Evolutionary conservation across 1,140 invertebrate genomes (phyloP).

Genomic region (Bursaphelenchus mucronatus): DNA sequence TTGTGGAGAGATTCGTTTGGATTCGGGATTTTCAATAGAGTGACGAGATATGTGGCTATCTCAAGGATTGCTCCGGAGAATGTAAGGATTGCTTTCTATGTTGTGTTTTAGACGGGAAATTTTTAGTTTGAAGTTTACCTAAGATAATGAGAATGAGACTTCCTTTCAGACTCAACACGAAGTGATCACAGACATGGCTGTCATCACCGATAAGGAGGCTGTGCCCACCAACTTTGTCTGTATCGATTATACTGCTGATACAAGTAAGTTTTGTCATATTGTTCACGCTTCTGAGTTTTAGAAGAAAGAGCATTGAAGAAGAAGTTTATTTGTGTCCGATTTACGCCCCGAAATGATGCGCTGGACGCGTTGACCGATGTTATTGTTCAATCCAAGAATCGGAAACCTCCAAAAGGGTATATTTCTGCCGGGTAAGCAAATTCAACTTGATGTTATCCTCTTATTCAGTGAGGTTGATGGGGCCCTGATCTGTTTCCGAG

Average conservation of each 20-base stretch:
- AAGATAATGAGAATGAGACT: not conserved
- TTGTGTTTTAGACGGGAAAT: slow-evolving; percentile 10
- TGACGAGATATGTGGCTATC: slow-evolving; percentile 36
- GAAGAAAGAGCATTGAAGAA: slow-evolving; percentile 48
- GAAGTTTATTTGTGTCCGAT: slow-evolving; percentile 44
- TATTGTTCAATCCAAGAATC: slow-evolving; percentile 30
- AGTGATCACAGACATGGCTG: slow-evolving; percentile 43
- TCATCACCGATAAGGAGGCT: slow-evolving; percentile 47
- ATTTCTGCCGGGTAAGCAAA: slow-evolving; percentile 37
- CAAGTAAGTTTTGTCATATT: slow-evolving; percentile 29
- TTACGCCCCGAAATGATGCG: slow-evolving; percentile 44
- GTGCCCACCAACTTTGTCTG: slow-evolving; percentile 51
- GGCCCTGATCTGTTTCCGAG: slow-evolving; percentile 41
- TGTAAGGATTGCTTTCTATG: slow-evolving; percentile 33
- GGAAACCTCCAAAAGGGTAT: slow-evolving; percentile 45
- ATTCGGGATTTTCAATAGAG: slow-evolving; percentile 44
- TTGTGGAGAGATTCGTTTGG: slow-evolving; percentile 50
- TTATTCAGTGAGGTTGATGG: slow-evolving; percentile 41
- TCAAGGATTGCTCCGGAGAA: slow-evolving; percentile 33
- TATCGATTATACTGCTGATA: slow-evolving; percentile 45
- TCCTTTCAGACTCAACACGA: slow-evolving; percentile 27
- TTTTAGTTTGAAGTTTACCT: not conserved
- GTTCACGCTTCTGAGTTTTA: slow-evolving; percentile 25
- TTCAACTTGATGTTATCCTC: not conserved
- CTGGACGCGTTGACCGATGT: slow-evolving; percentile 46